A percentile compares a stretch with the other conserved stretches of the same genome.
phyloP scores from a whole-genome alignment of 2,113 vertebrate species.

The Trichomycterus rosablanca region DNA sequence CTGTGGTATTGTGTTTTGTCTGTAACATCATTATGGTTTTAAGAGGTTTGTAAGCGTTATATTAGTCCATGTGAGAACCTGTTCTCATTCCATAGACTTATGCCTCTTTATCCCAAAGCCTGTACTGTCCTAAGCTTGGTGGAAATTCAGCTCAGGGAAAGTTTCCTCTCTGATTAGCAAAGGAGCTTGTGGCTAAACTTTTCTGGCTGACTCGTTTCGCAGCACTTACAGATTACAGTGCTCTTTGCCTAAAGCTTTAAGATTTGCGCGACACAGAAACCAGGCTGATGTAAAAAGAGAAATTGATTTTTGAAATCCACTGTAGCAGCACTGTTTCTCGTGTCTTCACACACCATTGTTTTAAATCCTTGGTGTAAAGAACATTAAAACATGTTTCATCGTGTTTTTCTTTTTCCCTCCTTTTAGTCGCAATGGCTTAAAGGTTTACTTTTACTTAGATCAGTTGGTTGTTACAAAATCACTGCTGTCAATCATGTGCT shows the following conservation, averaged over 20 bases:
- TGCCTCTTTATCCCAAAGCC: conserved; percentile 11
- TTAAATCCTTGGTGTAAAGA: neutral
- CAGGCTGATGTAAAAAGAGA: conserved; percentile 60
- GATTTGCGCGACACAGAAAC: conserved; percentile 43
- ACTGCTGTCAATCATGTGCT: too few relatives aligned
- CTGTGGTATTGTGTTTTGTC: neutral
- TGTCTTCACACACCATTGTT: neutral
- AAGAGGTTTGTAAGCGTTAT: neutral
- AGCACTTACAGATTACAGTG: conserved; percentile 53
- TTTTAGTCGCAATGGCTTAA: neutral
- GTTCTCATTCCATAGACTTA: conserved; percentile 19
- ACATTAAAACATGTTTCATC: neutral
- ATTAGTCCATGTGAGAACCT: too few relatives aligned
- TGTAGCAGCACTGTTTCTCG: conserved; percentile 46
- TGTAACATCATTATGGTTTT: conserved; percentile 1
- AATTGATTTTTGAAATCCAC: conserved; percentile 61
- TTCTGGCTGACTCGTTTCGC: conserved; percentile 61
- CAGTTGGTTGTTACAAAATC: too few relatives aligned
- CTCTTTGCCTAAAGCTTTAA: conserved; percentile 29
- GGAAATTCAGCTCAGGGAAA: conserved; percentile 63
- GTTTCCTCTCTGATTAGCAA: conserved; percentile 47
- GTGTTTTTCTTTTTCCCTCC: neutral
- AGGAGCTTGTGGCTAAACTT: conserved; percentile 54
- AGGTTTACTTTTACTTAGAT: too few relatives aligned
- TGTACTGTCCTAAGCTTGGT: conserved; percentile 42